Evolutionary conservation across 1,140 invertebrate species (phyloP), one percentile per base, ranked within the genome.

Genomic region (Drosophila leontia): DNA sequence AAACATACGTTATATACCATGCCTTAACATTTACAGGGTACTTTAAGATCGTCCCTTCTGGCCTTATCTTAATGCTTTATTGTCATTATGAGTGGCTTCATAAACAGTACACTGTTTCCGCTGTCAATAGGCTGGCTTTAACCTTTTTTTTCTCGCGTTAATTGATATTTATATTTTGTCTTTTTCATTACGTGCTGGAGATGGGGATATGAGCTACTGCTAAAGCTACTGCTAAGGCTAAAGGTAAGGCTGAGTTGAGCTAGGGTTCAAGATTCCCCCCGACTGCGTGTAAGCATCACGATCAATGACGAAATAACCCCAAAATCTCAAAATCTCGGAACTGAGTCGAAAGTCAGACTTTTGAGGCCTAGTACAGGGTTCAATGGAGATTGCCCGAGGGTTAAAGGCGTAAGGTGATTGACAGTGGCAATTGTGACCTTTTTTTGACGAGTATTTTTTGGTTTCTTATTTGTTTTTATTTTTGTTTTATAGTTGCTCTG

Each of bases 381-480:
- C 63, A 68, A 62, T 63, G 56, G 51, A 67, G 80, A 56, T 82
- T 83, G 57, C 62, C 48, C 61, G 65, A 57, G 71, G 41, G 37
- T 39, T 70, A 78, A 78, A 81, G 83, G 70, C 82, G 59, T 60
- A 59, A 85, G 82, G 75, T 87, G 80, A 82, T 74, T 83, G 84
- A 70, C 83, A 83, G 71, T 11, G 32, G 32, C 8, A 58, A 53
- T 47, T 41, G 34, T 71, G 75, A 65, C 72, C 61, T 77, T 77
- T 58, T 74, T 60, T 74, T 65, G 19, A 7, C 47, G 39, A 68
- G 26, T 41, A 39, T 32, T 29, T 39, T 35, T 47, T 1, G 29
- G 15, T 19, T 34, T 34, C 19, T 57, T 35, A 60, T 45, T 19
- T 26, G 13, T 23, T 4, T 57, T 74, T 55, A 12, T 23, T 55